phyloP scores from a whole-genome alignment of 2,888 invertebrate species.

The Drosophila sordidapex region DNA sequence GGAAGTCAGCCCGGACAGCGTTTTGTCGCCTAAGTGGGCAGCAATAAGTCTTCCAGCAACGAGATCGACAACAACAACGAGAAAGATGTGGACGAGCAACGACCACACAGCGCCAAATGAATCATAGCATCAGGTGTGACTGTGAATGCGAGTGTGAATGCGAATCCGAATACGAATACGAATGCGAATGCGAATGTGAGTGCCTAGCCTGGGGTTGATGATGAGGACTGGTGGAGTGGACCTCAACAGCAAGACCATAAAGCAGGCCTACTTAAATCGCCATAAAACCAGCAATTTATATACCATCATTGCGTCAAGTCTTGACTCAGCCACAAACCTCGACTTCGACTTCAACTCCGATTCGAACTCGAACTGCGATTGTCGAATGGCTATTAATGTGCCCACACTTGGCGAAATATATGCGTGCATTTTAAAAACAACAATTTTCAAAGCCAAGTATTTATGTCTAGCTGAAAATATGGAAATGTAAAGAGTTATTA shows the following conservation, averaged over 20 bases:
- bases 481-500: not conserved
- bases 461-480: not conserved
- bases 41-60: constrained; percentile 64
- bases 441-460: no score
- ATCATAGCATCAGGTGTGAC: constrained; percentile 55
- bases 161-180: constrained; percentile 10
- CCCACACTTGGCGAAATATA: constrained; percentile 3
- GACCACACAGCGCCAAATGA: constrained; percentile 71
- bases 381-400: not conserved
- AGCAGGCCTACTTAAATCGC: constrained; percentile 80
- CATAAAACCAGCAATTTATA: constrained; percentile 83
- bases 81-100: constrained; percentile 37
- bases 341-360: not conserved
- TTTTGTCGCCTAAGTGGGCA: constrained; percentile 79
- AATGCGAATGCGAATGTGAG: constrained; percentile 18
- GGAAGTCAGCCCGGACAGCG: constrained; percentile 62
- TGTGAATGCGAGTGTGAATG: constrained; percentile 28
- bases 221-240: constrained; percentile 22
- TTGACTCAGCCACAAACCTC: constrained; percentile 5
- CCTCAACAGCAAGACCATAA: constrained; percentile 61
- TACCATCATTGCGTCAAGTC: constrained; percentile 55
- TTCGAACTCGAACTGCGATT: constrained; percentile 6
- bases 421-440: not conserved
- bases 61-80: constrained; percentile 6
- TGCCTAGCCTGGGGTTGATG: constrained; percentile 7